Evolutionary conservation across 2,113 vertebrate genomes (phyloP).

Genomic region (Etia nguti): DNA sequence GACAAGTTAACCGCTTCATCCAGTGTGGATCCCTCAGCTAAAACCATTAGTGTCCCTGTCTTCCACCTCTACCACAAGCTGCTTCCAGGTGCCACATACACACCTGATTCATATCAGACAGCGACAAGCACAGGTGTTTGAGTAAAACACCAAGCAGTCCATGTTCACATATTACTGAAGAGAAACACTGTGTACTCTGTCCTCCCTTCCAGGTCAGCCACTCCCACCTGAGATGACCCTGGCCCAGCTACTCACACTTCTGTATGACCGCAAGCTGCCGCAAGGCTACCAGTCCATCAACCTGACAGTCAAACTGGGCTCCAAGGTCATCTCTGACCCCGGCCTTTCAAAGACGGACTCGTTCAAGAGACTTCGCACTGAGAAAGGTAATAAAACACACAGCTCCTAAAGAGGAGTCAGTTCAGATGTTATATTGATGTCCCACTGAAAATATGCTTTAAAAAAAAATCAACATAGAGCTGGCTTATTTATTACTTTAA

Average conservation of each 20-base stretch:
- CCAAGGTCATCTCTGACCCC: conserved; percentile 95
- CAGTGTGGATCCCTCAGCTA: conserved; percentile 84
- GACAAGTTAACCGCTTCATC: conserved; percentile 88
- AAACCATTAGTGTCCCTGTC: conserved; percentile 95
- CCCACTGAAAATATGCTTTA: background rate
- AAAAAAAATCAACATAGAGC: background rate
- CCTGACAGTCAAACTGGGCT: conserved; percentile 94
- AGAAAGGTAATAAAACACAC: conserved; percentile 81
- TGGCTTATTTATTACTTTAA: background rate
- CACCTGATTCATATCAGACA: background rate
- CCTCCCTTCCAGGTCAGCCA: conserved; percentile 84
- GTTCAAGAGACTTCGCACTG: conserved; percentile 95
- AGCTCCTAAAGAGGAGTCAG: background rate
- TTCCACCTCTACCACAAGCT: conserved; percentile 97
- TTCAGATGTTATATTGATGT: background rate
- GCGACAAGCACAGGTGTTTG: background rate
- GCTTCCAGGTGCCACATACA: conserved; percentile 69
- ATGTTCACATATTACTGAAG: background rate
- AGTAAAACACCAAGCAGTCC: background rate
- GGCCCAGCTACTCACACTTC: conserved; percentile 91
- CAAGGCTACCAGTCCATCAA: conserved; percentile 96
- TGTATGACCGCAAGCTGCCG: conserved; percentile 94
- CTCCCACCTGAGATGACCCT: conserved; percentile 96
- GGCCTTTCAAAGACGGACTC: conserved; percentile 97
- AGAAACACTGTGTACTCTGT: background rate